These are phyloP conservation scores for Cremastobaeus sp. DNA, from an alignment of 2,888 invertebrate genomes.

Conservation along the genomic window DNA sequence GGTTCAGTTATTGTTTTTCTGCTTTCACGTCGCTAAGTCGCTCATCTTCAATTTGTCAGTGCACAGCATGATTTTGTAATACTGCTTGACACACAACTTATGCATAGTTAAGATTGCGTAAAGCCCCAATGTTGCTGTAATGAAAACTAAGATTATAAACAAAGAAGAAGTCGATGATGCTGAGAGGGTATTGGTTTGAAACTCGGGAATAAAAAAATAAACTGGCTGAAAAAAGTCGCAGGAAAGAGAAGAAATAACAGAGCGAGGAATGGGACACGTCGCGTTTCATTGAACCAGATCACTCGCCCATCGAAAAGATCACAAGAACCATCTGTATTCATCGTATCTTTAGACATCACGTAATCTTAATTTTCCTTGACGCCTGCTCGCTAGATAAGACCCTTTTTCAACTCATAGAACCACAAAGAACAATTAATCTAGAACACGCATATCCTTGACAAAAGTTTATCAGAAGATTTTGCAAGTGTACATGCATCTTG, in stretches of 20 bases:
- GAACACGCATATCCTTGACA: slow-evolving; percentile 23
- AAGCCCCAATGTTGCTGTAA: too few relatives aligned
- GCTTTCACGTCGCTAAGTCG: slow-evolving; percentile 13
- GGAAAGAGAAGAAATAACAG: too few relatives aligned
- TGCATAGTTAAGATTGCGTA: slow-evolving; percentile 8
- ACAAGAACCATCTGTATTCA: too few relatives aligned
- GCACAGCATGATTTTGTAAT: slow-evolving; percentile 37
- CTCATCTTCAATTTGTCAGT: slow-evolving; percentile 28
- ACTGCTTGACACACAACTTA: slow-evolving; percentile 19
- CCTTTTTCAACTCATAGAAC: slow-evolving; percentile 3
- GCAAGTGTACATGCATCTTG: too few relatives aligned
- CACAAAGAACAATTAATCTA: slow-evolving; percentile 17
- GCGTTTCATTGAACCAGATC: slow-evolving; percentile 6
- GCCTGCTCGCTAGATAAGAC: slow-evolving; percentile 15
- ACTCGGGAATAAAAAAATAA: neutral
- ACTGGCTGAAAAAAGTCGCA: too few relatives aligned
- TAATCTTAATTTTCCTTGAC: slow-evolving; percentile 26
- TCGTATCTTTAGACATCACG: too few relatives aligned
- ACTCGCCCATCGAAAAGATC: too few relatives aligned
- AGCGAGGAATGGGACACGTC: too few relatives aligned
- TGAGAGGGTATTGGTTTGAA: too few relatives aligned
- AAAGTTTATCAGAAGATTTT: slow-evolving; percentile 18
- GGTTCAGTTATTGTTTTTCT: neutral
- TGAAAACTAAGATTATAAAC: too few relatives aligned
- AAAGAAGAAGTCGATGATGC: too few relatives aligned